phyloP scores from a whole-genome alignment of 2,797 vertebrate genomes.

The Leptoclinus maculatus region DNA sequence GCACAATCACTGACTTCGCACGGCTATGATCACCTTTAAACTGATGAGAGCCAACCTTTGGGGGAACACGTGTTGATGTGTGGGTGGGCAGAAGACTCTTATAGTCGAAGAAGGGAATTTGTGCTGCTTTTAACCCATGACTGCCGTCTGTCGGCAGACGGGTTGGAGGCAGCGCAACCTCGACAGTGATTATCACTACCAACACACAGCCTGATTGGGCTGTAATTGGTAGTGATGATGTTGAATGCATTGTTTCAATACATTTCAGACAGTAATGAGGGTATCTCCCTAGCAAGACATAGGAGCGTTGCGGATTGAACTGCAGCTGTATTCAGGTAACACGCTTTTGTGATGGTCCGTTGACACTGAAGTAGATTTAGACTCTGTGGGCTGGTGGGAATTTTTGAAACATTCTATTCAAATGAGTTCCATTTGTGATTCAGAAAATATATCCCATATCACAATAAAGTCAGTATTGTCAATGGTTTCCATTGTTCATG shows the following conservation, averaged over 20 bases:
- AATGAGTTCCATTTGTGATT: slow-evolving; percentile 39
- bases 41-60: slow-evolving; percentile 64
- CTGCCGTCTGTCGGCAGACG: slow-evolving; percentile 14
- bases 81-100: slow-evolving; percentile 13
- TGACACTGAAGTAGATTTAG: slow-evolving; percentile 42
- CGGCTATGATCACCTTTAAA: slow-evolving; percentile 76
- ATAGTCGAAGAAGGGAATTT: not conserved
- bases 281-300: slow-evolving; percentile 13
- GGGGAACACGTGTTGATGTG: slow-evolving; percentile 33
- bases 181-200: slow-evolving; percentile 6
- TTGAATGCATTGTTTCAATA: not conserved
- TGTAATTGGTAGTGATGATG: not conserved
- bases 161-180: not conserved
- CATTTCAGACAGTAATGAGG: not conserved
- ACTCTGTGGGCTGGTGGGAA: slow-evolving; percentile 17
- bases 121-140: slow-evolving; percentile 5
- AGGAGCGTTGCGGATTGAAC: slow-evolving; percentile 21
- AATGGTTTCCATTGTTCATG: slow-evolving; percentile 3
- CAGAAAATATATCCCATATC: slow-evolving; percentile 23
- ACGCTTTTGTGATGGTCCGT: slow-evolving; percentile 48
- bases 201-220: not conserved
- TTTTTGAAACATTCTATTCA: slow-evolving; percentile 33
- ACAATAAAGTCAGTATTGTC: slow-evolving; percentile 9
- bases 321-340: slow-evolving; percentile 39
- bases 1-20: slow-evolving; percentile 58